These are phyloP conservation scores for Dromiciops gliroides DNA, from an alignment of 2,113 vertebrate genomes.

Conservation along the genomic window DNA sequence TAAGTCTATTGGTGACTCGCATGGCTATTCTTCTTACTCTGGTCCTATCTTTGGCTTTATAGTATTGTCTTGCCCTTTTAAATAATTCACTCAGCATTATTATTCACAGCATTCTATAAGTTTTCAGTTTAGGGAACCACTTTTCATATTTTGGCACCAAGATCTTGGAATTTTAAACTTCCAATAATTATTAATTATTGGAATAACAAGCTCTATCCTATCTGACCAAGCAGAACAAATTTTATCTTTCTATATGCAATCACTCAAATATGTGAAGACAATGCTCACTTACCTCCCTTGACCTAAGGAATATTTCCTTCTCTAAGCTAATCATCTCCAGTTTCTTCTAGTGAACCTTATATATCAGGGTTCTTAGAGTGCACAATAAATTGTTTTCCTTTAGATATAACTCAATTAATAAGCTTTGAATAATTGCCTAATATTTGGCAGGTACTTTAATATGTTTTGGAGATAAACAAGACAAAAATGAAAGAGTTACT, in stretches of 20 bases:
- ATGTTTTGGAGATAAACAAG: too few relatives aligned
- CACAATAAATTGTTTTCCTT: background rate
- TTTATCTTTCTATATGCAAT: background rate
- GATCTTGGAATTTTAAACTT: too few relatives aligned
- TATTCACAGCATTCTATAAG: background rate
- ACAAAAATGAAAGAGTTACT: too few relatives aligned
- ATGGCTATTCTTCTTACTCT: background rate
- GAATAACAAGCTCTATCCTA: background rate
- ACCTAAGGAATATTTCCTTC: background rate
- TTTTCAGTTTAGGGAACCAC: background rate
- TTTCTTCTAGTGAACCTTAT: background rate
- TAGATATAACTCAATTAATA: background rate
- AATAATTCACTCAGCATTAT: background rate
- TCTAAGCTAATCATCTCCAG: background rate
- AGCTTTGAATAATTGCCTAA: background rate
- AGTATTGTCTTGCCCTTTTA: background rate
- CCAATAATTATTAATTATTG: too few relatives aligned
- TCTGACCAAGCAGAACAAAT: background rate
- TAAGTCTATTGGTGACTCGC: background rate
- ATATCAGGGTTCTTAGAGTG: background rate
- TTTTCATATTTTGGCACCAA: too few relatives aligned
- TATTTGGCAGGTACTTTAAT: background rate
- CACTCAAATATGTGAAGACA: too few relatives aligned
- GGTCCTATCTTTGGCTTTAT: background rate
- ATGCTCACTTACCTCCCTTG: too few relatives aligned